Conservation (phyloP, 2,797 vertebrate genomes). For the Hirundo rustica region DNA sequence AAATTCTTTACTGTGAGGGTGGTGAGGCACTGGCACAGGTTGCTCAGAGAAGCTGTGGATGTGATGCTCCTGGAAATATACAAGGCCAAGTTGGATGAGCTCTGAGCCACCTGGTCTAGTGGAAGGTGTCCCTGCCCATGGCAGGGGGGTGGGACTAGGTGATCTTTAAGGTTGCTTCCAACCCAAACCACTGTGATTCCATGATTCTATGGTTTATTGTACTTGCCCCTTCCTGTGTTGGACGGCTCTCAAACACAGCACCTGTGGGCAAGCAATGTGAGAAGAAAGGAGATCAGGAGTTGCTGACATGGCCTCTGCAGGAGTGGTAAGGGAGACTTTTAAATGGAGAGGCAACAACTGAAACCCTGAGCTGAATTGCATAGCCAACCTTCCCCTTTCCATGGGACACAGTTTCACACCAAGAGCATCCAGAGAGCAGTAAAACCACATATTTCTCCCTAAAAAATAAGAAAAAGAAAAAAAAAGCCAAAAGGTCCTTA, state of each 20-base stretch:
- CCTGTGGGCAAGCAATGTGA: background rate
- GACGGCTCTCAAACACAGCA: background rate
- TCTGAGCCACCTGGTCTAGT: background rate
- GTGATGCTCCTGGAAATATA: too few species aligned
- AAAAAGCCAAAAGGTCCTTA: background rate
- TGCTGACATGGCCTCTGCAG: rapidly evolving
- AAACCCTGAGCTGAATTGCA: background rate
- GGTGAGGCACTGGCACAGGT: background rate
- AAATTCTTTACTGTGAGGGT: background rate
- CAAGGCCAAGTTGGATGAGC: background rate
- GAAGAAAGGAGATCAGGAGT: background rate
- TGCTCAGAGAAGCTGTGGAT: background rate
- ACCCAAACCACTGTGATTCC: background rate
- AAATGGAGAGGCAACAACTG: background rate
- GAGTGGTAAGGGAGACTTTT: background rate
- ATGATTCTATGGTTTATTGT: background rate
- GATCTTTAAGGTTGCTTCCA: background rate
- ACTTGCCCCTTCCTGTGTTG: background rate
- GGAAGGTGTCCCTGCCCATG: background rate
- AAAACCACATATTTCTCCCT: background rate
- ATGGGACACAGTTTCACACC: background rate
- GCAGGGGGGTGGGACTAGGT: background rate
- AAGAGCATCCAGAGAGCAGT: background rate
- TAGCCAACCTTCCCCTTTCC: background rate
- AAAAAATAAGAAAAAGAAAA: rapidly evolving